These are phyloP conservation scores for Trachelus tabidus DNA, from an alignment of 2,888 invertebrate genomes.

Conservation along the genomic window DNA sequence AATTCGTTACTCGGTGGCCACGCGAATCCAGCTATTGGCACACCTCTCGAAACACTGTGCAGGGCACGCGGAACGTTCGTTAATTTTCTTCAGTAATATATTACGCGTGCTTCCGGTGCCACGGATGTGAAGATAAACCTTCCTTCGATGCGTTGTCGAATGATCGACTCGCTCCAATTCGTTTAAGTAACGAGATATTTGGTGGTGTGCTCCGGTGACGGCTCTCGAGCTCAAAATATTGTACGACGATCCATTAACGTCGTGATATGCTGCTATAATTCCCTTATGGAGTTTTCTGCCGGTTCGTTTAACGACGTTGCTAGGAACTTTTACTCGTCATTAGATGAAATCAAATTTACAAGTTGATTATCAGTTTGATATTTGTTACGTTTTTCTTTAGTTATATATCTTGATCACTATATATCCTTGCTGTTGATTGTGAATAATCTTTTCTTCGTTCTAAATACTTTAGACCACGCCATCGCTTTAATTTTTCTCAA, in stretches of 20 bases:
- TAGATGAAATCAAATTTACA: no score
- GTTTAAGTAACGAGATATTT: background rate
- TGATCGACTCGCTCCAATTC: background rate
- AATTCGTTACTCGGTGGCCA: background rate
- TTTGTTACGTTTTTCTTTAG: background rate
- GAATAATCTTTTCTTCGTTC: background rate
- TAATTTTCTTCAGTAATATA: conserved; percentile 1
- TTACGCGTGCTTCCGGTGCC: conserved; percentile 11
- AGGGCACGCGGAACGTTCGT: conserved; percentile 4
- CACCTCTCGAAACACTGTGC: background rate
- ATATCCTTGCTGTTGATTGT: background rate
- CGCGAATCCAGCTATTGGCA: background rate
- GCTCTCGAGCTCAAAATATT: background rate
- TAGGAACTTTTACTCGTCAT: no score
- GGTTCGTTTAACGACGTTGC: background rate
- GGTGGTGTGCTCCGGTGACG: background rate
- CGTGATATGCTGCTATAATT: background rate
- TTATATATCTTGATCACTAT: background rate
- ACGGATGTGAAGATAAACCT: background rate
- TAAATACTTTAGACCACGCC: background rate
- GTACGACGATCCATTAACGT: background rate
- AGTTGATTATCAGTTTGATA: background rate
- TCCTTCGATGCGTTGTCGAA: background rate
- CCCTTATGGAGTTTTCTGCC: background rate
- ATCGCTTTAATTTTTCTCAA: background rate